phyloP scores from a whole-genome alignment of 1,140 invertebrate genomes.

The Trissolcus basalis region DNA sequence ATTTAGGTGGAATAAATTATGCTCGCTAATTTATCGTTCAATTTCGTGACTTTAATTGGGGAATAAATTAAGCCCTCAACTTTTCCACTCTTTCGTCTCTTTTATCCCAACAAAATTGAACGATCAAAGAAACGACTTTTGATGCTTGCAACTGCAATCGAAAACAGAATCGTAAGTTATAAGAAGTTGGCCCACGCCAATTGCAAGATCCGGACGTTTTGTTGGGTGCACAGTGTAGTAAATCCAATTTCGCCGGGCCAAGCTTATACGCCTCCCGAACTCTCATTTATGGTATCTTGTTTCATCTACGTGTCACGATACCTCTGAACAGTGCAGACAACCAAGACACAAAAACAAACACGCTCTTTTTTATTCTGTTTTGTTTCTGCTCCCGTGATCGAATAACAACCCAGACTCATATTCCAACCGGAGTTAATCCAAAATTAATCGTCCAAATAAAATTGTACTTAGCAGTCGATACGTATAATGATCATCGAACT shows the following conservation, averaged over 20 bases:
- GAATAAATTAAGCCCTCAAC: too few species aligned
- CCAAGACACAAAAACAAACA: slow-evolving; percentile 29
- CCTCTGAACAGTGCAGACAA: slow-evolving; percentile 16
- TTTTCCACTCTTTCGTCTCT: too few species aligned
- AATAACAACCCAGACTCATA: slow-evolving; percentile 2
- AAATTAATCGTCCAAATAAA: slow-evolving; percentile 4
- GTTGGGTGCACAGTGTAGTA: slow-evolving; percentile 22
- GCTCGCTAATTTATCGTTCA: background rate
- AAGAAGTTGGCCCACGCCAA: slow-evolving; percentile 22
- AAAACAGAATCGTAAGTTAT: slow-evolving; percentile 34
- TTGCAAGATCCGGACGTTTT: background rate
- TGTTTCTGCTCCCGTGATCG: background rate
- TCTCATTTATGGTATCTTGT: slow-evolving; percentile 47
- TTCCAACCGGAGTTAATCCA: background rate
- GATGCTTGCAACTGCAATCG: background rate
- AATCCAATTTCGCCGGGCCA: slow-evolving; percentile 31
- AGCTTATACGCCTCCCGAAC: slow-evolving; percentile 33
- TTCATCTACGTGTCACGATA: slow-evolving; percentile 43
- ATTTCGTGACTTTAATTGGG: background rate
- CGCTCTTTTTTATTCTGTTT: slow-evolving; percentile 14
- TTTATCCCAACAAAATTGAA: too few species aligned
- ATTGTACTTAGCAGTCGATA: too few species aligned
- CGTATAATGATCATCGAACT: too few species aligned
- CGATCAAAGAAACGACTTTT: too few species aligned
- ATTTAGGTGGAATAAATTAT: too few species aligned